phyloP scores from a whole-genome alignment of 2,113 vertebrate genomes.

The Nyctereutes procyonoides region DNA sequence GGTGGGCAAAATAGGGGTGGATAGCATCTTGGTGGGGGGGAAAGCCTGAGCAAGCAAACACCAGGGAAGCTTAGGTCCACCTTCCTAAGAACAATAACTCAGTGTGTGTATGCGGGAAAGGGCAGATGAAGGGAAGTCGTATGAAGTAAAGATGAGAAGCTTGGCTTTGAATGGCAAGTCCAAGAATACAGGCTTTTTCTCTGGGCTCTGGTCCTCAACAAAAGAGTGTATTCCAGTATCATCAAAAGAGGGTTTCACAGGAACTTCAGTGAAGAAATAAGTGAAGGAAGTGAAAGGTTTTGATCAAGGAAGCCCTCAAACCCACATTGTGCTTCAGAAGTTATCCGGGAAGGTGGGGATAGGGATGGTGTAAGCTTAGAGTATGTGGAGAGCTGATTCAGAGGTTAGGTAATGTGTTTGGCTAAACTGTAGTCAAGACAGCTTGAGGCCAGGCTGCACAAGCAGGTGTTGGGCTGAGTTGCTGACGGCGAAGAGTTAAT shows the following conservation, averaged over 20 bases:
- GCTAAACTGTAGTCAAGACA: background rate
- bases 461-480: background rate
- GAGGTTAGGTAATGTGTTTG: background rate
- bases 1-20: background rate
- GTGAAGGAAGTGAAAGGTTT: background rate
- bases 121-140: background rate
- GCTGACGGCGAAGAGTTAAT: background rate
- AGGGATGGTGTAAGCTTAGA: background rate
- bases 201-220: background rate
- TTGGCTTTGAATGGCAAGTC: background rate
- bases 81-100: background rate
- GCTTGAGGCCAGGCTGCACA: background rate
- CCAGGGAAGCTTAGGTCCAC: background rate
- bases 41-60: background rate
- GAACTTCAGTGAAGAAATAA: background rate
- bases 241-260: background rate
- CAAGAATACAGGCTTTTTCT: background rate
- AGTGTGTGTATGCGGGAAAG: background rate
- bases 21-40: background rate
- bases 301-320: background rate
- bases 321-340: background rate
- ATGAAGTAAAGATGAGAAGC: background rate
- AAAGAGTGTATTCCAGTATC: background rate
- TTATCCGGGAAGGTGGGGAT: background rate
- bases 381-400: background rate